Percentiles rank a stretch among this genome's conserved stretches.
These are phyloP conservation scores for Papilio protenor DNA, from an alignment of 2,888 invertebrate species.

Conservation along the genomic window DNA sequence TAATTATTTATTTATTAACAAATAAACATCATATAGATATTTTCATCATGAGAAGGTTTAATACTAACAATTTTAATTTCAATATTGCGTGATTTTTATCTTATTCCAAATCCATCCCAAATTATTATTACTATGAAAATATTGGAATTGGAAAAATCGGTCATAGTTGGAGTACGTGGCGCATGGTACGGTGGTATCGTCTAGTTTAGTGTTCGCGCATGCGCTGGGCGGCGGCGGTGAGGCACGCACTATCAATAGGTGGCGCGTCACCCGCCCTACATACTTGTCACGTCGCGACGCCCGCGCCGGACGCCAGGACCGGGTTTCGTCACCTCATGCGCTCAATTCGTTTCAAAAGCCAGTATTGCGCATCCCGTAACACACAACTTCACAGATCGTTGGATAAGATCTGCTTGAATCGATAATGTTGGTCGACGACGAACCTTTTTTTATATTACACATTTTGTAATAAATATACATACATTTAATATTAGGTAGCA, in stretches of 20 bases:
- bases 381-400: constrained; percentile 15
- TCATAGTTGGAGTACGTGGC: background rate
- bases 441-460: background rate
- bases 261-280: constrained; percentile 73
- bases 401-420: too few relatives aligned
- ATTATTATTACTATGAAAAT: background rate
- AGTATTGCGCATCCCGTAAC: constrained; percentile 61
- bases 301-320: constrained; percentile 58
- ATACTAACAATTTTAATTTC: background rate
- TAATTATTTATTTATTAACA: background rate
- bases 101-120: too few relatives aligned
- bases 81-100: background rate
- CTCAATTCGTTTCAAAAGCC: constrained; percentile 70
- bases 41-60: background rate
- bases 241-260: constrained; percentile 72
- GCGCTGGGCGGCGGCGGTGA: constrained; percentile 47
- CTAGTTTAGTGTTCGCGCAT: constrained; percentile 37
- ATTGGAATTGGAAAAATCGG: background rate
- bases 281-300: constrained; percentile 65
- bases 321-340: constrained; percentile 71
- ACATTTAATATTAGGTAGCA: background rate
- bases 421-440: background rate
- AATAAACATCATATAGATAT: background rate
- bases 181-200: background rate
- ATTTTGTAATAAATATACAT: background rate